Evolutionary conservation across 2,797 vertebrate species (phyloP).

Genomic region (Scolopax bukidnonensis): DNA sequence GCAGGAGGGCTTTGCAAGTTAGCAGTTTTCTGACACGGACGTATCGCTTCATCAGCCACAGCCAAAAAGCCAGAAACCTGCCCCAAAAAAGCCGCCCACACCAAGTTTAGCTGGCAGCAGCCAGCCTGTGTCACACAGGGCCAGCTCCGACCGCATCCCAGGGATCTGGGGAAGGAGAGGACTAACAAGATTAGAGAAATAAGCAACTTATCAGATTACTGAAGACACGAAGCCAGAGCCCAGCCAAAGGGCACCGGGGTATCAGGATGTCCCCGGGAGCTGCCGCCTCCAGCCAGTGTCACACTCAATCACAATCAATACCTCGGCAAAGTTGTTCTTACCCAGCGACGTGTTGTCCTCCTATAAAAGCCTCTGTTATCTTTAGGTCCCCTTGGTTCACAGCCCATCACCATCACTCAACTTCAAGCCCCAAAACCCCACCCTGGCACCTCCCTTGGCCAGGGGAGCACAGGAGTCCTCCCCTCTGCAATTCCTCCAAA

Average conservation of each 20-base stretch:
- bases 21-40: neutral
- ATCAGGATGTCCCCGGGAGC: neutral
- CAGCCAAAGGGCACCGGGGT: neutral
- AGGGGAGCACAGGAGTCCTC: rapidly evolving
- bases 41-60: neutral
- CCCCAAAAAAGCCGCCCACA: neutral
- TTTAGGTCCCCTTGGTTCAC: neutral
- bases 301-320: neutral
- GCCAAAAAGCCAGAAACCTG: neutral
- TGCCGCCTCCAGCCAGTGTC: neutral
- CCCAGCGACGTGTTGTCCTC: rapidly evolving
- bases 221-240: neutral
- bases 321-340: neutral
- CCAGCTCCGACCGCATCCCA: neutral
- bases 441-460: neutral
- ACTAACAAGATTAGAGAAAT: neutral
- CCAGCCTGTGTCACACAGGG: neutral
- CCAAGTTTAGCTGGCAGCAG: rapidly evolving
- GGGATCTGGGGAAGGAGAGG: neutral
- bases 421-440: neutral
- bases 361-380: neutral
- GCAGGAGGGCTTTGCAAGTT: neutral
- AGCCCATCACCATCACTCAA: neutral
- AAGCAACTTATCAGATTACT: neutral
- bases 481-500: neutral